Percentiles rank a stretch among this genome's conserved stretches.
Evolutionary conservation across 2,113 vertebrate species (phyloP).

Genomic region (Aplodontia rufa): DNA sequence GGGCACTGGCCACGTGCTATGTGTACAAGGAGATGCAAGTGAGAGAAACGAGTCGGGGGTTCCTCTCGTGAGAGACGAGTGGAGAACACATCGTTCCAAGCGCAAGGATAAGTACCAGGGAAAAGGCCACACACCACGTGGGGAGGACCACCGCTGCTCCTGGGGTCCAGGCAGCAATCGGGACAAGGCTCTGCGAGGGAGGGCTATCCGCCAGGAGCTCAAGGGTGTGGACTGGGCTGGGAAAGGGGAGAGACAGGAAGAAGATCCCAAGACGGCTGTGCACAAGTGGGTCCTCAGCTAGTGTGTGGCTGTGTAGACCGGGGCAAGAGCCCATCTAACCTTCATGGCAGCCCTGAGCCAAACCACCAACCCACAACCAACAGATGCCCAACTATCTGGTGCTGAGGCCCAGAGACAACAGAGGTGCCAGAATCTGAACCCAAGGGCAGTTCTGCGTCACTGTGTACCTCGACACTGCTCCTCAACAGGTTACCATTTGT

Average conservation of each 20-base stretch:
- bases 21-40: neutral
- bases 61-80: fast-evolving
- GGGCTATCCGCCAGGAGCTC: neutral
- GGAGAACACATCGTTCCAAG: neutral
- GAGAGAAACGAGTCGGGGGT: neutral
- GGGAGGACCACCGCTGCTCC: neutral
- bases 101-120: fast-evolving
- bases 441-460: fast-evolving
- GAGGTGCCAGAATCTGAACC: neutral
- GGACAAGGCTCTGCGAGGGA: neutral
- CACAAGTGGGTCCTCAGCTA: fast-evolving
- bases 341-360: neutral
- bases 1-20: fast-evolving
- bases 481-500: fast-evolving
- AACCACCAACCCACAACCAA: neutral
- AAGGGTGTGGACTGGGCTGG: fast-evolving
- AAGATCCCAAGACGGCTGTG: fast-evolving
- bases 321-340: neutral
- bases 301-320: fast-evolving
- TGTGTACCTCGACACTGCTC: neutral
- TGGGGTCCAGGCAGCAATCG: too few relatives aligned
- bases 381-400: fast-evolving
- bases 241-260: neutral
- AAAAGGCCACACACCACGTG: fast-evolving
- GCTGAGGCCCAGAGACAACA: neutral